Conservation (phyloP, 2,797 vertebrate genomes). For the Aphelocoma californica region DNA sequence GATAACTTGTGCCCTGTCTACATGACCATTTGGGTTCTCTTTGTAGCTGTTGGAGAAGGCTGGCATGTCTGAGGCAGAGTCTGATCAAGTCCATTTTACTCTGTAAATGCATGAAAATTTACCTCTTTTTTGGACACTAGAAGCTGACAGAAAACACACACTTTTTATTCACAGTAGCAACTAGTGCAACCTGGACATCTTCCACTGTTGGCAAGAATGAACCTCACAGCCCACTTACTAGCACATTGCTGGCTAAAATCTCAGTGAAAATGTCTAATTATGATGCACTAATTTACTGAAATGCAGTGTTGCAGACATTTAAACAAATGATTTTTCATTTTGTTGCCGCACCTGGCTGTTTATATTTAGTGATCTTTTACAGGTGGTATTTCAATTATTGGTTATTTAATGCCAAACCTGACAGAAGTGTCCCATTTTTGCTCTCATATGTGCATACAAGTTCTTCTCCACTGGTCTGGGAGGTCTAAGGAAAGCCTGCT, state of each 20-base stretch:
- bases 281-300: neutral
- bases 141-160: neutral
- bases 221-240: neutral
- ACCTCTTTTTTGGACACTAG: neutral
- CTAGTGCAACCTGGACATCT: neutral
- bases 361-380: neutral
- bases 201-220: neutral
- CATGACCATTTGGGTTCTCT: accelerated
- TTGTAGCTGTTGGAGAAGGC: neutral
- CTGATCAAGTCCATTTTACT: neutral
- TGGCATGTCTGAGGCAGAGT: neutral
- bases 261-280: neutral
- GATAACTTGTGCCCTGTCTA: neutral
- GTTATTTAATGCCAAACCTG: neutral
- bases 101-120: neutral
- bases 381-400: neutral
- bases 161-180: neutral
- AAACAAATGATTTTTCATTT: neutral
- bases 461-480: neutral
- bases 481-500: neutral
- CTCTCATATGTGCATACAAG: neutral
- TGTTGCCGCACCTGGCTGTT: neutral
- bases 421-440: neutral
- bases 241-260: neutral
- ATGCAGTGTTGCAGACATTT: neutral